Evolutionary conservation across 2,113 vertebrate species (phyloP), one percentile per base, ranked within the genome.

Genomic region (Oncorhynchus kisutch): DNA sequence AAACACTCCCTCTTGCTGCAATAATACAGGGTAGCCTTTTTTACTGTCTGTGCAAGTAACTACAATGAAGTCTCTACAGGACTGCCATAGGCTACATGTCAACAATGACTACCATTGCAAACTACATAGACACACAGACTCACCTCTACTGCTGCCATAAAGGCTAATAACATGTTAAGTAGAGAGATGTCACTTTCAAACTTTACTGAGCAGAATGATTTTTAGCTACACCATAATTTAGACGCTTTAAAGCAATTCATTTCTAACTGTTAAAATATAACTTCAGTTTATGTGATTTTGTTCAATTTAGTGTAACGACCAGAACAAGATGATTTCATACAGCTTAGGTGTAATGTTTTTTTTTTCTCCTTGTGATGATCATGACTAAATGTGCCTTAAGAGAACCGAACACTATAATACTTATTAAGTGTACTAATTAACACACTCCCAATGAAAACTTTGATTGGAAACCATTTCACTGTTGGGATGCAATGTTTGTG

Each of bases 341-440:
- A 12, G 1, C 27, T 27, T 71, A 75, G 8, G 67, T 78, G 59
- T 78, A 70, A 71, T 7, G 9, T 11, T 22, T 62, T 68, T 51
- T 49, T 0, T 25, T 25, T 1, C 25, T 34, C 54, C 13, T 66
- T 49, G 31, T 68, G 62, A 80, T 68, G 69, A 76, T 75, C 5
- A 71, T 75, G 68, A 80, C 27, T 67, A 14, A 31, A 57, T 57
- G 54, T 57, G 54, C 54, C 16, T 57, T 57, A 14, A 57, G 54
- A 57, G 54, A 57, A 57, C 4, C 6, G 4, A 57, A 57, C 54
- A 22, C n/a, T 11, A 7, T 54, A 22, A n/a, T 22, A 22, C 59
- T 62, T 22, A n/a, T 62, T 22, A n/a, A 62, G n/a, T 62, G 54
- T 18, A 2, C 59, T 3, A 62, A 16, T 11, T 9, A 8, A 62